Evolutionary conservation across 2,888 invertebrate species (phyloP), one percentile per base, ranked within the genome.

Genomic region (Cephus pygmeus): DNA sequence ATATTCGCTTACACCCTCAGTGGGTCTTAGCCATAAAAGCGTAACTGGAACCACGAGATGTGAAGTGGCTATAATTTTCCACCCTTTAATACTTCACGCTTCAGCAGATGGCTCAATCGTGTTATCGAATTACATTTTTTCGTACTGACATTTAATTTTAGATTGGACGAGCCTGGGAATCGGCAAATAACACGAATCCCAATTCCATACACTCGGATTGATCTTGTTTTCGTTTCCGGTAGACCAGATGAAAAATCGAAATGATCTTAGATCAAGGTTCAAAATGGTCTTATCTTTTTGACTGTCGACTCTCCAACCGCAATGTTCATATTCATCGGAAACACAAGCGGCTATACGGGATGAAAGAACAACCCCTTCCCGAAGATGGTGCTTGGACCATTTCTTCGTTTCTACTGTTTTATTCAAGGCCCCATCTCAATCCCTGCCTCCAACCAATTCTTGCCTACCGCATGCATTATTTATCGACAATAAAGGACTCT

Each of bases 381-480:
- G 56, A 56, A 56, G 56, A 56, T 56, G 56, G 23, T 23, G 56
- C 56, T 23, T 6, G 23, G 23, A 23, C 56, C 56, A 56, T 56
- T 56, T 56, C 56, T 23, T 23, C 23, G 9, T 71, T 34, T 71
- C 71, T 34, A 31, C 31, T 71, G 71, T 71, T 71, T 71, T 71
- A 71, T 71, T 71, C 71, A 71, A 71, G 33, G 23, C 34, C 12
- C 34, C 71, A 34, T 71, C 34, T 31, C 31, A 31, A 34, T 34
- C 34, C 71, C 71, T 71, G 12, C 71, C 15, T 15, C 15, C 15
- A 15, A 71, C 71, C 71, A 34, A 71, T 71, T 71, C 71, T 71
- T 34, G 71, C 71, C 12, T 71, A 34, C 71, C 71, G 71, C 34
- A 34, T 71, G 71, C 71, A 71, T 71, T 33, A 71, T 71, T 71